Evolutionary conservation across 2,797 vertebrate genomes (phyloP).

Genomic region (Calcarius lapponicus): DNA sequence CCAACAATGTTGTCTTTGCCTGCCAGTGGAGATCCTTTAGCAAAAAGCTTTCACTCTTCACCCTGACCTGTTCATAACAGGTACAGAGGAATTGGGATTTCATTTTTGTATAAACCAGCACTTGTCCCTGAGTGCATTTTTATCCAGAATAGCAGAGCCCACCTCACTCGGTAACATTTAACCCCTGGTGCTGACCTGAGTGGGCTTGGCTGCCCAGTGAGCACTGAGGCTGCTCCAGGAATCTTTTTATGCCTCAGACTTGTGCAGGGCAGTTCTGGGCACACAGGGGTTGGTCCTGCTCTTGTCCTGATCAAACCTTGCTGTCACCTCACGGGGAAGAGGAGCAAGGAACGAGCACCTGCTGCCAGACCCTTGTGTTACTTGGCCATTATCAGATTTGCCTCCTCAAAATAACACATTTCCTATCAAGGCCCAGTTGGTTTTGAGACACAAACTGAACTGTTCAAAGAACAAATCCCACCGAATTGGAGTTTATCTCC

Average conservation of each 20-base stretch:
- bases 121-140: neutral
- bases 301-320: neutral
- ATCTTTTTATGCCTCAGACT: neutral
- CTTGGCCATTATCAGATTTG: neutral
- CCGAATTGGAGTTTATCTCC: neutral
- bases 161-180: neutral
- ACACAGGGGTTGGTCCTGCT: accelerated
- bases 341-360: accelerated
- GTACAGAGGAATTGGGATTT: neutral
- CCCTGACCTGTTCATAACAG: neutral
- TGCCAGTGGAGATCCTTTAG: constrained; percentile 8
- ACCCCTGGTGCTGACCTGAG: neutral
- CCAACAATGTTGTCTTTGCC: neutral
- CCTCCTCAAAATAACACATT: neutral
- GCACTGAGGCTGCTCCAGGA: neutral
- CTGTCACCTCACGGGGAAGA: neutral
- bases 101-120: neutral
- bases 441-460: neutral
- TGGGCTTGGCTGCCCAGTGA: neutral
- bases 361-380: neutral
- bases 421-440: neutral
- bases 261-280: neutral
- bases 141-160: neutral
- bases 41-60: constrained; percentile 30
- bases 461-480: neutral